Conservation (phyloP, 2,888 invertebrate species). For the Celastrina argiolus region DNA sequence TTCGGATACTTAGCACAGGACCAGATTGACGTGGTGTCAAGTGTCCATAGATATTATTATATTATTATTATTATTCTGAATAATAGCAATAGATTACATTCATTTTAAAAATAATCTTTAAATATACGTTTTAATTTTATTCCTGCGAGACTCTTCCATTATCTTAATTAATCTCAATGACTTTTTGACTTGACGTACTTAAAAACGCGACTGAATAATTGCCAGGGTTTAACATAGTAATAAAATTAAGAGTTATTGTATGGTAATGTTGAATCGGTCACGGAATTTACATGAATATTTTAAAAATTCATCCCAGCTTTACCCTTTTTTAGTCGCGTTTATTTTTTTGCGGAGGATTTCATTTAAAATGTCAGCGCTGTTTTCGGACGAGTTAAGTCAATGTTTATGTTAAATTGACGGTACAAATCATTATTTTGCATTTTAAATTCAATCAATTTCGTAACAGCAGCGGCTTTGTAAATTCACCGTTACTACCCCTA, state of each 20-base stretch:
- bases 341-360: neutral
- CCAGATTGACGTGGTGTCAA: too few species aligned
- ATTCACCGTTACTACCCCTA: neutral
- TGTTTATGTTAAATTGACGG: neutral
- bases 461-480: neutral
- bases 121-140: neutral
- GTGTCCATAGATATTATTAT: too few species aligned
- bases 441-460: neutral
- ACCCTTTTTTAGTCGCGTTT: neutral
- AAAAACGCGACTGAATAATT: slow-evolving; percentile 1
- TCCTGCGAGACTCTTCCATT: neutral
- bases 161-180: slow-evolving; percentile 1
- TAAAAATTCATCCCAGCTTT: neutral
- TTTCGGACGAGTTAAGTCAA: neutral
- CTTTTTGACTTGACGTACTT: neutral
- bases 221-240: slow-evolving; percentile 6
- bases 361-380: neutral
- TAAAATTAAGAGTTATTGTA: slow-evolving; percentile 16
- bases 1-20: too few species aligned
- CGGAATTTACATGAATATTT: slow-evolving; percentile 5
- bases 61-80: too few species aligned
- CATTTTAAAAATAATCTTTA: too few species aligned
- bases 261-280: slow-evolving; percentile 18
- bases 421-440: neutral
- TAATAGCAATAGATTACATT: too few species aligned